Evolutionary conservation across 2,797 vertebrate species (phyloP).

Genomic region (Lepus oiostolus): DNA sequence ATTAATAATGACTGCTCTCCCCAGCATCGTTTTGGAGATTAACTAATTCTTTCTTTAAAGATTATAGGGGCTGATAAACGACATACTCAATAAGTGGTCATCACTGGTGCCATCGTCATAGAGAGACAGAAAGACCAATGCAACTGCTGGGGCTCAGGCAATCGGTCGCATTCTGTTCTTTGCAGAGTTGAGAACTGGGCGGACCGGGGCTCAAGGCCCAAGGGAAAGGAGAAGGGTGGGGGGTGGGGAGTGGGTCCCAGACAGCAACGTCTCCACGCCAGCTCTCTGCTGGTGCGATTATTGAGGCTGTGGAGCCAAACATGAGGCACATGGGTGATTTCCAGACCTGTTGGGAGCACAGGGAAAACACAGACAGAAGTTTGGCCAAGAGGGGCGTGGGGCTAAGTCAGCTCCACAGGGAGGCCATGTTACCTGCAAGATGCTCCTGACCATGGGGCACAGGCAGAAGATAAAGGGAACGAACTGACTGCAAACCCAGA

Average conservation of each 20-base stretch:
- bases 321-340: constrained; percentile 70
- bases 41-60: neutral
- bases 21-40: neutral
- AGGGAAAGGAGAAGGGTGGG: neutral
- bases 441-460: constrained; percentile 12
- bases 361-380: constrained; percentile 78
- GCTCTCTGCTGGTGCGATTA: constrained; percentile 32
- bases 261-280: constrained; percentile 18
- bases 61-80: neutral
- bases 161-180: neutral
- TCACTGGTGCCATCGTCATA: neutral
- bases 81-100: neutral
- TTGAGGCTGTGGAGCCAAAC: constrained; percentile 51
- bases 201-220: rapidly evolving
- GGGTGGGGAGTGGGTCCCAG: constrained; percentile 32
- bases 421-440: constrained; percentile 79
- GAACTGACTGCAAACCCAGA: neutral
- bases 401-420: constrained; percentile 81
- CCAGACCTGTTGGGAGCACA: constrained; percentile 61
- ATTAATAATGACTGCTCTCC: neutral
- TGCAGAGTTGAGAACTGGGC: neutral
- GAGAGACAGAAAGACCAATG: too few relatives aligned
- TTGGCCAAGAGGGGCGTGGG: constrained; percentile 77
- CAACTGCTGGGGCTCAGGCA: too few relatives aligned
- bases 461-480: neutral